Percentiles rank a stretch among this genome's conserved stretches.
phyloP scores from a whole-genome alignment of 2,888 invertebrate species.

The Trichogramma dendrolimi region DNA sequence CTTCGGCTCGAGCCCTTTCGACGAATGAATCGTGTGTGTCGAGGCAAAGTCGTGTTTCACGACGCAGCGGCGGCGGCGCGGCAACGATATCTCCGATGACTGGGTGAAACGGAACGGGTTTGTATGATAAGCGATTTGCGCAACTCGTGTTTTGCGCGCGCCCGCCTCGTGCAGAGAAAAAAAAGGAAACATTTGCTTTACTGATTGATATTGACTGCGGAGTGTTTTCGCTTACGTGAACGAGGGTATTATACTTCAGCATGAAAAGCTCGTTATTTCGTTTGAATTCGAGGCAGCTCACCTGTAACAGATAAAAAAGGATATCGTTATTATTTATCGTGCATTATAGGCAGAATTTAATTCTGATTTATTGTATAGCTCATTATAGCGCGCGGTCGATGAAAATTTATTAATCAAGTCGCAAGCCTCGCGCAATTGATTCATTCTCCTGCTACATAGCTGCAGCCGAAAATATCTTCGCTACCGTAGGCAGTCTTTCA shows the following conservation, averaged over 20 bases:
- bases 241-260: background rate
- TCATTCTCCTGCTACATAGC: too few species aligned
- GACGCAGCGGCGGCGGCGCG: background rate
- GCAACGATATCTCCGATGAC: background rate
- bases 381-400: too few species aligned
- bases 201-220: background rate
- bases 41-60: constrained; percentile 21
- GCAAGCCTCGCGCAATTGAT: too few species aligned
- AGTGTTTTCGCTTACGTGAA: background rate
- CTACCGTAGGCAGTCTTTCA: too few species aligned
- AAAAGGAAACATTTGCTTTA: background rate
- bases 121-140: background rate
- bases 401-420: too few species aligned
- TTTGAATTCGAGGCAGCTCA: background rate
- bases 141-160: background rate
- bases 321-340: background rate
- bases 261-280: background rate
- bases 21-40: constrained; percentile 8
- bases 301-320: constrained; percentile 13
- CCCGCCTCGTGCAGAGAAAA: background rate
- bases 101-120: background rate
- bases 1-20: background rate
- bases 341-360: too few species aligned
- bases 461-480: too few species aligned
- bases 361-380: too few species aligned